Percentiles rank a stretch among this genome's conserved stretches.
Evolutionary conservation across 2,888 invertebrate species (phyloP).

Genomic region (Eupithecia centaureata): DNA sequence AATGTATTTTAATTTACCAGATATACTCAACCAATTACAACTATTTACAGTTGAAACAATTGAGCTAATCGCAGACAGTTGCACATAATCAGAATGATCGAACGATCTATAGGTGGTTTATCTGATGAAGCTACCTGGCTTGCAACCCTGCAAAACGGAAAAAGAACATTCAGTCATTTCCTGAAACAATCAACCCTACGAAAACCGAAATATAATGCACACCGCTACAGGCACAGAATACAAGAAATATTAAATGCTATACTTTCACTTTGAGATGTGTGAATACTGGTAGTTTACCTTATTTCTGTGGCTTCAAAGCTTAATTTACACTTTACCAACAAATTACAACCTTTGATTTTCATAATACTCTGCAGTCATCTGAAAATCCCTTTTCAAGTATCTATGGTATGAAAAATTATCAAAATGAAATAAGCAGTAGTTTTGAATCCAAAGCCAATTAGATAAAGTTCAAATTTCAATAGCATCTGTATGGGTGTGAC

Average conservation of each 20-base stretch:
- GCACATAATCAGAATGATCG: no score
- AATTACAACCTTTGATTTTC: background rate
- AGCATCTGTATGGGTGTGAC: background rate
- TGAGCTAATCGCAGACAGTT: no score
- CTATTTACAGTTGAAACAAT: background rate
- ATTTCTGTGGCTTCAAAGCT: background rate
- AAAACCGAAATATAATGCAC: constrained; percentile 36
- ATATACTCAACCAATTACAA: no score
- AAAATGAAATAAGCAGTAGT: constrained; percentile 10
- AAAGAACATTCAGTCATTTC: constrained; percentile 6
- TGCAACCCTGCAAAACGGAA: background rate
- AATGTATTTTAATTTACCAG: no score
- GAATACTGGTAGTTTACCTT: background rate
- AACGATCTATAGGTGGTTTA: background rate
- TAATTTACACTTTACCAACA: background rate
- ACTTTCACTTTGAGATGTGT: constrained; percentile 58
- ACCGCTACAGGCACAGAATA: constrained; percentile 11
- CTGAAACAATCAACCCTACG: constrained; percentile 28
- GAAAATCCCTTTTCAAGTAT: background rate
- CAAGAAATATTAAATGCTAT: background rate
- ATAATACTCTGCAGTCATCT: background rate
- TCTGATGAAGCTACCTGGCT: background rate
- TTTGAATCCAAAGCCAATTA: background rate
- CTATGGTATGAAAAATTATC: background rate
- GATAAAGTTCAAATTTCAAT: constrained; percentile 1